Percentiles rank a stretch among this genome's conserved stretches.
phyloP scores from a whole-genome alignment of 30 jellyfish, hydroid and myxozoan species.

The Cassiopea andromeda region DNA sequence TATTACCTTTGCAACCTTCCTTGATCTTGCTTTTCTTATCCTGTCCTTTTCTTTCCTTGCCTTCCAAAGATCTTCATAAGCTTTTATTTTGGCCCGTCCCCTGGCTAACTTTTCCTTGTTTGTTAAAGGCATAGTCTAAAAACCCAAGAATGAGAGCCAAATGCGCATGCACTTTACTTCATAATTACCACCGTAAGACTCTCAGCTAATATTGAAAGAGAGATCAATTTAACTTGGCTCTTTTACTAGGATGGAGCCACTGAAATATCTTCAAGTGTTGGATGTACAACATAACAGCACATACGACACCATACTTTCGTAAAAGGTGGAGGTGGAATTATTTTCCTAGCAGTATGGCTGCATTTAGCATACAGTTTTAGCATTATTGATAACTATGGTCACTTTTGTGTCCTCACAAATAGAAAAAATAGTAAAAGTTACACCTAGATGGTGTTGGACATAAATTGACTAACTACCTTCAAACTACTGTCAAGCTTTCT shows the following conservation, averaged over 20 bases:
- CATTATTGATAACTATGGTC: constrained; percentile 12
- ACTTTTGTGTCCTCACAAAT: constrained; percentile 29
- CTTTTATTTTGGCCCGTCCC: constrained; percentile 46
- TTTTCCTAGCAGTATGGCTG: constrained; percentile 20
- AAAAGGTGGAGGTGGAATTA: constrained; percentile 7
- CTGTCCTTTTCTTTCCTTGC: constrained; percentile 50
- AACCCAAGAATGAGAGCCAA: constrained; percentile 4
- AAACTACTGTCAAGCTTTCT: constrained; percentile 1
- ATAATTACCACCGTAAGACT: neutral
- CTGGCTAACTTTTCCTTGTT: constrained; percentile 45
- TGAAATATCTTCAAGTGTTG: constrained; percentile 28
- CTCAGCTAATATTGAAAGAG: neutral
- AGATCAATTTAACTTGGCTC: too few relatives aligned
- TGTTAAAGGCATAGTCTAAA: constrained; percentile 50
- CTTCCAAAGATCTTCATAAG: constrained; percentile 62
- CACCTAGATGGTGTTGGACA: constrained; percentile 27
- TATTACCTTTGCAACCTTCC: constrained; percentile 41
- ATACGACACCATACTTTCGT: constrained; percentile 43
- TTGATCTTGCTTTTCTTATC: constrained; percentile 41
- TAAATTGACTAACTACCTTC: constrained; percentile 3
- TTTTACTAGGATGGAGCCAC: neutral
- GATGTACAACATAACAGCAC: constrained; percentile 36
- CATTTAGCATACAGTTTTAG: constrained; percentile 34
- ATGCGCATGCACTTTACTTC: constrained; percentile 21
- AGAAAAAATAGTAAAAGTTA: neutral